Conservation (phyloP, 2,888 invertebrate genomes). For the Tupiocoris notatus region DNA sequence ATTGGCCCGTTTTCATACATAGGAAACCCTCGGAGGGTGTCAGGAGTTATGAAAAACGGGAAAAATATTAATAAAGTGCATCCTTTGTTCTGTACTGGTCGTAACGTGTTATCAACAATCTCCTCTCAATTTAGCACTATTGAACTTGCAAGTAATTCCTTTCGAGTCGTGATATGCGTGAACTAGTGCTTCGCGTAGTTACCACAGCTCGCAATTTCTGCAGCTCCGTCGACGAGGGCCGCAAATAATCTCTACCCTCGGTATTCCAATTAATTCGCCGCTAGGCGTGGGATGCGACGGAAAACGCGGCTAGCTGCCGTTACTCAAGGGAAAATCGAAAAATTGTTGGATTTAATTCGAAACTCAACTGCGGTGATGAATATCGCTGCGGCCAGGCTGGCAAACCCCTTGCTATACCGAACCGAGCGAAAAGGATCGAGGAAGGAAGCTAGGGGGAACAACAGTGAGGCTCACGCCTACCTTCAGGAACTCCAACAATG, state of each 20-base stretch:
- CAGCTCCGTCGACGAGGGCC: neutral
- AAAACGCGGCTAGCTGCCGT: neutral
- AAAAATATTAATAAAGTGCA: too few relatives aligned
- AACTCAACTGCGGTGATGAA: constrained; percentile 11
- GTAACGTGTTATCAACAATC: too few relatives aligned
- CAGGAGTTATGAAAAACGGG: too few relatives aligned
- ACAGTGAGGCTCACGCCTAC: neutral
- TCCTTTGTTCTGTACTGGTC: too few relatives aligned
- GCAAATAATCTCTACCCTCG: neutral
- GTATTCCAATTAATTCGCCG: neutral
- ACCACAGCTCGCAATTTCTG: too few relatives aligned
- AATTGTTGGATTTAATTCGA: constrained; percentile 1
- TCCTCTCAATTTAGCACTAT: too few relatives aligned
- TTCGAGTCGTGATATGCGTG: too few relatives aligned
- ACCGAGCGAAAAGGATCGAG: neutral
- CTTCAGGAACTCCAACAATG: constrained; percentile 17
- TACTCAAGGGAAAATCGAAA: neutral
- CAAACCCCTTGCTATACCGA: neutral
- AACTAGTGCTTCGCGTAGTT: too few relatives aligned
- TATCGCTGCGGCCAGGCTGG: constrained; percentile 13
- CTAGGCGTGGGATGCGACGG: neutral
- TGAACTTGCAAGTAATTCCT: too few relatives aligned
- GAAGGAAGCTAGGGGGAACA: neutral
- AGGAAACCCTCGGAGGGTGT: too few relatives aligned
- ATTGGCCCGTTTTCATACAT: too few relatives aligned